Evolutionary conservation across 2,888 invertebrate genomes (phyloP).

Genomic region (Andrena bucephala): DNA sequence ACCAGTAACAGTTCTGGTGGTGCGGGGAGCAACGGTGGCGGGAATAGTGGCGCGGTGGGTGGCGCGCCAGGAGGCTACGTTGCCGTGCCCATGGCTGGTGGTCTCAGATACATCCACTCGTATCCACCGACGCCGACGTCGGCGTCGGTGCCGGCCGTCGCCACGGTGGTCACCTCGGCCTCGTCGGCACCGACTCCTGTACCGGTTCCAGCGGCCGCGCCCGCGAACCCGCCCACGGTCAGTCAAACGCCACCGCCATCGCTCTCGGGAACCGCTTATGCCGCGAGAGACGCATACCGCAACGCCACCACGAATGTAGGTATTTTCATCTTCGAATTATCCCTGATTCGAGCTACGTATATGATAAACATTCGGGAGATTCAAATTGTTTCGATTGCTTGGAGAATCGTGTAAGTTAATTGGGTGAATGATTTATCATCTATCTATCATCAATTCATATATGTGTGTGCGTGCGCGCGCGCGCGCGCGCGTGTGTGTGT

Average conservation of each 20-base stretch:
- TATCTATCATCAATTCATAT: no score
- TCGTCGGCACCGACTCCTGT: conserved; percentile 80
- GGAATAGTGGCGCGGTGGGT: conserved; percentile 77
- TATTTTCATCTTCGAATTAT: conserved; percentile 60
- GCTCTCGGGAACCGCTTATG: conserved; percentile 82
- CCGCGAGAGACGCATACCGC: conserved; percentile 81
- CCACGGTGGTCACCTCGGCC: conserved; percentile 67
- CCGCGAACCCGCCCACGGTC: conserved; percentile 79
- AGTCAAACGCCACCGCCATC: conserved; percentile 84
- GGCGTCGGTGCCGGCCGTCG: conserved; percentile 71
- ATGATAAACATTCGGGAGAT: conserved; percentile 12
- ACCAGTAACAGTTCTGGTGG: conserved; percentile 53
- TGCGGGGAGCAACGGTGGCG: conserved; percentile 70
- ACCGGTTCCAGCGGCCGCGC: conserved; percentile 66
- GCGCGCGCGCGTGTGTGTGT: no score
- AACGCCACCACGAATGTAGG: conserved; percentile 81
- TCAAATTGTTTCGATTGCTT: neutral
- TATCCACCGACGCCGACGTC: conserved; percentile 82
- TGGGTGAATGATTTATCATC: neutral
- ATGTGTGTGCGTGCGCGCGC: no score
- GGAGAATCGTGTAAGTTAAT: neutral
- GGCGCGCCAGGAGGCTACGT: conserved; percentile 66
- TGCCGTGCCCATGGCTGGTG: conserved; percentile 85
- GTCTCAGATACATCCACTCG: conserved; percentile 82
- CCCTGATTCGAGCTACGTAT: neutral